These are phyloP conservation scores for Scalopus aquaticus DNA, from an alignment of 2,113 vertebrate species.

Conservation along the genomic window DNA sequence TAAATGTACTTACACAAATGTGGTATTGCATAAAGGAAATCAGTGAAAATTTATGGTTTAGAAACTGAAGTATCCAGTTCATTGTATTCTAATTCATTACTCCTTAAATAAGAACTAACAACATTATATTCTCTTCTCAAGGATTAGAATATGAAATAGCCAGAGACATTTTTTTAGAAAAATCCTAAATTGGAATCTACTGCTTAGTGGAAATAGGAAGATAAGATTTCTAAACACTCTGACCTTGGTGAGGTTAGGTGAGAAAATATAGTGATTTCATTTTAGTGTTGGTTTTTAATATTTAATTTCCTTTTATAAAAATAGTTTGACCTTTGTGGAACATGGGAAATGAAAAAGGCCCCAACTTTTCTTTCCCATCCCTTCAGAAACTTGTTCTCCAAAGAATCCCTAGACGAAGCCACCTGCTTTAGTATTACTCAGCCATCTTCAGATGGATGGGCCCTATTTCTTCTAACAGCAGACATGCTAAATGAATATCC, in stretches of 20 bases:
- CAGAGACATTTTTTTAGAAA: background rate
- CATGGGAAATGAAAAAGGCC: conserved; percentile 4
- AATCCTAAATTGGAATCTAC: conserved; percentile 1
- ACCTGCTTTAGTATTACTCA: background rate
- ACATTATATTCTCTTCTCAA: background rate
- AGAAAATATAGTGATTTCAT: conserved; percentile 42
- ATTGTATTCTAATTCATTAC: conserved; percentile 28
- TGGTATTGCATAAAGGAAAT: background rate
- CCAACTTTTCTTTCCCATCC: background rate
- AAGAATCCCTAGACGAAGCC: background rate
- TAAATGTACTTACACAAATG: background rate
- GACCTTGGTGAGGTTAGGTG: background rate
- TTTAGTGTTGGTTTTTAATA: conserved; percentile 38
- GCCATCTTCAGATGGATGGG: background rate
- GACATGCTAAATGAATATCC: background rate
- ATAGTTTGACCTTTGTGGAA: conserved; percentile 48
- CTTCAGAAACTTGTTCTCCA: conserved; percentile 31
- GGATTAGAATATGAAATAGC: background rate
- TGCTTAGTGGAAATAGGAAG: background rate
- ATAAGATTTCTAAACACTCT: background rate
- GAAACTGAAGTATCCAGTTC: background rate
- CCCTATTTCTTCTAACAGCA: background rate
- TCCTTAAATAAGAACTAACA: conserved; percentile 19
- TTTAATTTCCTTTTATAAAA: conserved; percentile 73
- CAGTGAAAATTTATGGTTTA: background rate